These are phyloP conservation scores for Agapornis canus DNA, from an alignment of 2,797 vertebrate species.

Conservation along the genomic window DNA sequence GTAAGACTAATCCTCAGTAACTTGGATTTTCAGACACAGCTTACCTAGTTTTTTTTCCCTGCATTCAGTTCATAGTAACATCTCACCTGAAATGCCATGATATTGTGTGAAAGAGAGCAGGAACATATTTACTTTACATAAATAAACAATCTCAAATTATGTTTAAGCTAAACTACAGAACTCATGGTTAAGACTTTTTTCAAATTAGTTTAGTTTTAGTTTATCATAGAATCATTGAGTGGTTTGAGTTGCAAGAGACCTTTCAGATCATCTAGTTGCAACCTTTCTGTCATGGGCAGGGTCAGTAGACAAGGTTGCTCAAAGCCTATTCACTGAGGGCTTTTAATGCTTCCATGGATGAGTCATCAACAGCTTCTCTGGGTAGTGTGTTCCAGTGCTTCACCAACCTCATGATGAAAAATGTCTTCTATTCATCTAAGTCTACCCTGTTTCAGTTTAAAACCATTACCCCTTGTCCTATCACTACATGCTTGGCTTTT, in stretches of 20 bases:
- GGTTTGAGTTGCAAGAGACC: too few relatives aligned
- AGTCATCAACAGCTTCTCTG: too few relatives aligned
- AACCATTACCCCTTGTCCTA: neutral
- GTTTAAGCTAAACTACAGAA: neutral
- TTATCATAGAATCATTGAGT: neutral
- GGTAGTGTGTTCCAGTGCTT: too few relatives aligned
- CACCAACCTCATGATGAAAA: too few relatives aligned
- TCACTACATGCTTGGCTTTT: neutral
- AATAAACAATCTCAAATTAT: neutral
- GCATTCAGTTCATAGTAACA: neutral
- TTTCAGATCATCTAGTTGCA: neutral
- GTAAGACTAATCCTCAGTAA: neutral
- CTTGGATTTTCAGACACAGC: neutral
- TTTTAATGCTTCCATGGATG: rapidly evolving
- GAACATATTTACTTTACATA: neutral
- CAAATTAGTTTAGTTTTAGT: neutral
- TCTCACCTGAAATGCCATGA: neutral
- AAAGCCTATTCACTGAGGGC: neutral
- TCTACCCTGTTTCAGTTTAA: neutral
- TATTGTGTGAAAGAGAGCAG: neutral
- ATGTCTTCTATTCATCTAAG: neutral
- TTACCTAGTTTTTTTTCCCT: neutral
- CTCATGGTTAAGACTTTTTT: neutral
- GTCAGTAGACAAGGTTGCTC: neutral
- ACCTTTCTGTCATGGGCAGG: too few relatives aligned